These are phyloP conservation scores for Brachyhypopomus gauderio DNA, from an alignment of 2,113 vertebrate genomes.

Conservation along the genomic window DNA sequence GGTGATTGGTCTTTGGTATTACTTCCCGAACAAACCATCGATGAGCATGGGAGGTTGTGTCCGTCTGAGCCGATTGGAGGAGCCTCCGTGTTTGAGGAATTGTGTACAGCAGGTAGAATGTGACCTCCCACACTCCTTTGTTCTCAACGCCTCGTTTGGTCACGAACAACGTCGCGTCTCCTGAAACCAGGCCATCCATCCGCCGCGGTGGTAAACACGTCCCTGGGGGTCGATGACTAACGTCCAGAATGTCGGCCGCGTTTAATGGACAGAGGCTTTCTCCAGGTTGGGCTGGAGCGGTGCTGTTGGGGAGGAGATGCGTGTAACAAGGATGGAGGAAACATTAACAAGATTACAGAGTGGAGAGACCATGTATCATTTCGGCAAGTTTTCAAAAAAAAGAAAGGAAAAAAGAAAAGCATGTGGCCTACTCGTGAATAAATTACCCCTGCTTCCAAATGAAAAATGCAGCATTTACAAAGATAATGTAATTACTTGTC, in stretches of 20 bases:
- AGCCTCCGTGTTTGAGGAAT: conserved; percentile 30
- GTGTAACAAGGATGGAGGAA: conserved; percentile 27
- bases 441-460: conserved; percentile 54
- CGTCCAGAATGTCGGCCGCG: conserved; percentile 30
- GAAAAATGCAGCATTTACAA: conserved; percentile 58
- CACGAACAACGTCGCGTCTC: conserved; percentile 24
- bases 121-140: conserved; percentile 42
- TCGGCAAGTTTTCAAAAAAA: conserved; percentile 42
- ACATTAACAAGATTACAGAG: conserved; percentile 54
- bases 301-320: neutral
- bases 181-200: conserved; percentile 27
- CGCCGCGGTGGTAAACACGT: conserved; percentile 25
- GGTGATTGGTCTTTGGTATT: conserved; percentile 19
- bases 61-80: neutral
- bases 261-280: conserved; percentile 45
- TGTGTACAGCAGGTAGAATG: conserved; percentile 29
- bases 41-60: neutral
- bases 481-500: conserved; percentile 59
- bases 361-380: conserved; percentile 57
- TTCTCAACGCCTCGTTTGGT: conserved; percentile 4
- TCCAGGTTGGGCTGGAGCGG: neutral
- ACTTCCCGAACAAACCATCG: neutral
- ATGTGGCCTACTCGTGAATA: conserved; percentile 51
- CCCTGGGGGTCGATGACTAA: conserved; percentile 39
- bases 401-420: conserved; percentile 30